A percentile compares a stretch with the other conserved stretches of the same genome.
These are phyloP conservation scores for Papilio dardanus DNA, from an alignment of 1,140 invertebrate genomes.

Conservation along the genomic window DNA sequence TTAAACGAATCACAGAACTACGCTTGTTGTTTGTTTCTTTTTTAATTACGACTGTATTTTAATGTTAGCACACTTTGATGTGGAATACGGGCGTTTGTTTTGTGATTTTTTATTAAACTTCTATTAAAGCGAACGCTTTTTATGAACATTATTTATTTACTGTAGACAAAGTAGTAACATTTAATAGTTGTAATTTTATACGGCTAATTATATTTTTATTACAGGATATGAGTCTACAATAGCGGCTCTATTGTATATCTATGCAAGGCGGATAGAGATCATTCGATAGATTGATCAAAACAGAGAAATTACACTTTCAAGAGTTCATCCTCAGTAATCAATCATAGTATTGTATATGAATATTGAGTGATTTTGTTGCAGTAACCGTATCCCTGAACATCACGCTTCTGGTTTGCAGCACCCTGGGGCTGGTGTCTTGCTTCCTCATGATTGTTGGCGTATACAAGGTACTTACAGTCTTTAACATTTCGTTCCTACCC, in stretches of 20 bases:
- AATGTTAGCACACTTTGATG: background rate
- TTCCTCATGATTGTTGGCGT: conserved; percentile 64
- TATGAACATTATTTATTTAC: background rate
- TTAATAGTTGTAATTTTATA: background rate
- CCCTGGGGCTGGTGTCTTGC: conserved; percentile 65
- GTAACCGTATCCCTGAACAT: conserved; percentile 75
- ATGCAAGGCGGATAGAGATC: no score
- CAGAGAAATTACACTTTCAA: background rate
- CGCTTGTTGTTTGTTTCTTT: background rate
- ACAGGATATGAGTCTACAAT: background rate
- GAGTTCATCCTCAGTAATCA: background rate
- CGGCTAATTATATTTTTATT: background rate
- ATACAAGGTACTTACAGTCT: conserved; percentile 59
- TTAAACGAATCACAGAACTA: conserved; percentile 1
- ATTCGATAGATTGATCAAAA: background rate
- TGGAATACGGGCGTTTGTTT: background rate
- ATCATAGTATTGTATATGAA: background rate
- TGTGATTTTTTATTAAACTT: background rate
- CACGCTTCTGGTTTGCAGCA: conserved; percentile 70
- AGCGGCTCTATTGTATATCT: no score
- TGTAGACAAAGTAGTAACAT: background rate
- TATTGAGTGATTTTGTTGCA: conserved; percentile 53
- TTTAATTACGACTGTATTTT: background rate
- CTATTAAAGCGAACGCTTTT: background rate
- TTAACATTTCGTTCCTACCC: background rate